Evolutionary conservation across 2,797 vertebrate species (phyloP), one percentile per base, ranked within the genome.

Genomic region (Chaetophractus vellerosus): DNA sequence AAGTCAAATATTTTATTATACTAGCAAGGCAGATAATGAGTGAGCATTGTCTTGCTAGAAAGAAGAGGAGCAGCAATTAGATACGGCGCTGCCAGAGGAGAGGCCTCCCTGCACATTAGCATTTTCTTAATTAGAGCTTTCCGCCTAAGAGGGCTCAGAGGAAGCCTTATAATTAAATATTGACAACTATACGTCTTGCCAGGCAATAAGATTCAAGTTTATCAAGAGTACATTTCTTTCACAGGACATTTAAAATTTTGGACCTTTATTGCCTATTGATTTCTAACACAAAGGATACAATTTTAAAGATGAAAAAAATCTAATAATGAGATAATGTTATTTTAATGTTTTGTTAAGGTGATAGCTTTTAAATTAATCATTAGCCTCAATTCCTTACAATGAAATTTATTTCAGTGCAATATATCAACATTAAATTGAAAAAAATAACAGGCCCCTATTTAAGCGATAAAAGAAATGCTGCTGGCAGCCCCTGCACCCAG

Each of bases 111-210:
- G 7, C 63, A 69, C 91, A 95, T 98, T 97, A 98, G 97, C 97
- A 97, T 98, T 98, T 98, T 98, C 28, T 97, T 98, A 98, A 98
- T 98, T 98, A 98, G 97, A 79, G 31, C 26, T 91, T 95, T 97
- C 95, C 98, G 98, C 95, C 97, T 98, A 97, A 98, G 95, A 98
- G 95, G 94, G 91, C 96, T 98, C 97, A 97, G 91, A 97, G 98
- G 97, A 91, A 94, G 86, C 50, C 72, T 96, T 89, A 91, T 95
- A 84, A 98, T 98, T 96, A 98, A 98, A 98, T 98, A 98, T 98
- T 98, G 41, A 98, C 93, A 69, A 87, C 79, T 48, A 31, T 21
- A 88, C 93, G 76, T 89, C 50, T 96, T 97, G 78, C 88, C 91
- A 96, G 82, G 68, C 79, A 76, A 86, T 96, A 88, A 88, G 91